Evolutionary conservation across 2,797 vertebrate genomes (phyloP).

Genomic region (Malurus leucopterus): DNA sequence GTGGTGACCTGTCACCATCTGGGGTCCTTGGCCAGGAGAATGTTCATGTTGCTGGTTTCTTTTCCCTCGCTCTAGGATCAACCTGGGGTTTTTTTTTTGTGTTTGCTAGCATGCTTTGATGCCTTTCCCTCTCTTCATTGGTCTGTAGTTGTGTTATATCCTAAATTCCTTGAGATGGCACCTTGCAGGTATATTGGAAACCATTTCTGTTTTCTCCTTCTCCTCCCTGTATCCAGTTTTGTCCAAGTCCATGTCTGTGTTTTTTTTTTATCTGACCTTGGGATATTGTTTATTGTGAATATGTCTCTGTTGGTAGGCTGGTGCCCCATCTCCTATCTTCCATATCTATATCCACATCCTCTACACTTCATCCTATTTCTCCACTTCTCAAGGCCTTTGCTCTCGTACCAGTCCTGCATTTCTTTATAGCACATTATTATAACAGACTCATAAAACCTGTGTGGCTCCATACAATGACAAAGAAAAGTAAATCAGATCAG

Average conservation of each 20-base stretch:
- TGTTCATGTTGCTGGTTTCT: not conserved
- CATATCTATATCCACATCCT: not conserved
- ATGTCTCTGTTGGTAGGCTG: not conserved
- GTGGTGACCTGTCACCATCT: not conserved
- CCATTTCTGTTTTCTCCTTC: not conserved
- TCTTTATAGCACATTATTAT: not conserved
- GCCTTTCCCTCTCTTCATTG: not conserved
- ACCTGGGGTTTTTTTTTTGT: accelerated
- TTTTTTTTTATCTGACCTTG: not conserved
- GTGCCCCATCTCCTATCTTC: not conserved
- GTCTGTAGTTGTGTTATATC: not conserved
- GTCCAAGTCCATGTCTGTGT: not conserved
- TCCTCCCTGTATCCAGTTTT: not conserved
- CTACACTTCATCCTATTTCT: not conserved
- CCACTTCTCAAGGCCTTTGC: not conserved
- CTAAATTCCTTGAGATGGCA: not conserved
- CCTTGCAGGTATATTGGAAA: not conserved
- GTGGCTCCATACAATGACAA: not conserved
- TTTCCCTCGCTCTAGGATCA: not conserved
- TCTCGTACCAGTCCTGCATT: not conserved
- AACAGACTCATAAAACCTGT: not conserved
- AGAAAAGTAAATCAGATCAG: not conserved
- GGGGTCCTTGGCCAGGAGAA: not conserved
- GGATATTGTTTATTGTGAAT: not conserved
- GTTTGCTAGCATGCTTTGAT: not conserved